Conservation (phyloP, 2,113 vertebrate species). For the Rana temporaria region DNA sequence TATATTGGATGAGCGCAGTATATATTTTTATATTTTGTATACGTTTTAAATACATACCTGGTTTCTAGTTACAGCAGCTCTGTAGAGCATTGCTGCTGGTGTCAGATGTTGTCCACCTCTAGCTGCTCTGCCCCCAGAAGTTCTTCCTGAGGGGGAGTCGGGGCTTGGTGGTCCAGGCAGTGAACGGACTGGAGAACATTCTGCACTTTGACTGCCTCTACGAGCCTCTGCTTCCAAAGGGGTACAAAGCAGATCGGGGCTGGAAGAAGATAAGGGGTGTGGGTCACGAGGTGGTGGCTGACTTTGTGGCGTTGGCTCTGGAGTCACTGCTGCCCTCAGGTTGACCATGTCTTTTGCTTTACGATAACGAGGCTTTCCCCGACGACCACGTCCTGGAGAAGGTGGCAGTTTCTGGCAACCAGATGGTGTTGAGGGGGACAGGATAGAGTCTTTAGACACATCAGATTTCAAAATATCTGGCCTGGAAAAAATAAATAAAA, state of each 20-base stretch:
- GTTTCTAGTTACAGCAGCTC: conserved; percentile 89
- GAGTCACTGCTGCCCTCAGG: conserved; percentile 77
- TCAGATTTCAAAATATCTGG: conserved; percentile 93
- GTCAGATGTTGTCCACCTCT: conserved; percentile 82
- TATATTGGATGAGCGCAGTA: too few relatives aligned
- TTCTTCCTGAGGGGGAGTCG: conserved; percentile 81
- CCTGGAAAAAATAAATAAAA: conserved; percentile 65
- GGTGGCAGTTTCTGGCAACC: conserved; percentile 88
- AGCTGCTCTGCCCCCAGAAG: conserved; percentile 62
- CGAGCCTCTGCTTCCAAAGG: conserved; percentile 78
- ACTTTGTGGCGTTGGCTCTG: conserved; percentile 67
- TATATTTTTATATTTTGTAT: too few relatives aligned
- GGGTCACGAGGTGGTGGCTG: conserved; percentile 58
- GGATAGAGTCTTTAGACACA: conserved; percentile 89
- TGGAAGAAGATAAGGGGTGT: conserved; percentile 80
- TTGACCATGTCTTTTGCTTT: conserved; percentile 84
- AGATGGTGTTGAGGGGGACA: conserved; percentile 90
- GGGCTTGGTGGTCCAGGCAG: conserved; percentile 81
- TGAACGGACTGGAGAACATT: conserved; percentile 47
- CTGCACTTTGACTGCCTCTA: conserved; percentile 64
- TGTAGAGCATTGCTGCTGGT: conserved; percentile 88
- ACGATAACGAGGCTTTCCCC: conserved; percentile 87
- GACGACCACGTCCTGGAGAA: conserved; percentile 85
- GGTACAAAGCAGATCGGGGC: conserved; percentile 90
- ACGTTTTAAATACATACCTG: conserved; percentile 77